Evolutionary conservation across 2,888 invertebrate genomes (phyloP), one percentile per base, ranked within the genome.

Genomic region (Subacronicta megacephala): DNA sequence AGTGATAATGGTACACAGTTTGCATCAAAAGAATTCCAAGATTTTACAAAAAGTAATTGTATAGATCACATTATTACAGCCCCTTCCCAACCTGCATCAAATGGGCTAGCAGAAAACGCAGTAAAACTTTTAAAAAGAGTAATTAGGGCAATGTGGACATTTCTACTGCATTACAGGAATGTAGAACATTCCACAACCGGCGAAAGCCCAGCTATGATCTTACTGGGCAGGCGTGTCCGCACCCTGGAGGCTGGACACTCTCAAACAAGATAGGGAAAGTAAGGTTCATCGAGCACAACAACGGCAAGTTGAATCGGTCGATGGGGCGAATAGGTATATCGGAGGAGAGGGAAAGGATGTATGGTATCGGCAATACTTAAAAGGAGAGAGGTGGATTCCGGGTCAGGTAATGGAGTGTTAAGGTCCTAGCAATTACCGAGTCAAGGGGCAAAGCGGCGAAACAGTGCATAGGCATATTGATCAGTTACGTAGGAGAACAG

Each of bases 1-100:
- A 29, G 16, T 12, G 53, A 54, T 17, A 54, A 54, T 16, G 45
- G 53, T 0, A 20, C 50, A 6, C 50, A 20, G 7, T 50, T 50
- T 9, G 15, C 50, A 0, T 20, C 18, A 0, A 17, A 6, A 7
- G 49, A 49, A 15, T 49, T 49, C 12, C 3, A 17, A 10, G 3
- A 18, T 17, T 49, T 40, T 33, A 18, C 15, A 17, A 13, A 31
- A 1, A 10, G 4, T 33, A 13, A 20, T 2, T 40, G 40, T 0
- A 40, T 49, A 0, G 40, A 40, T 17, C 46, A 47, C 6, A 13
- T 47, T 1, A 38, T 47, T 17, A 37, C 46, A 37, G 37, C 46
- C 4, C 46, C 49, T 10, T 49, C 40, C 13, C 49, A 49, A 3
- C 49, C 49, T 1, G 17, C 49, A 0, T 40, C 49, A 9, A 35